Evolutionary conservation across 2,797 vertebrate genomes (phyloP).

Genomic region (Trichosurus vulpecula): DNA sequence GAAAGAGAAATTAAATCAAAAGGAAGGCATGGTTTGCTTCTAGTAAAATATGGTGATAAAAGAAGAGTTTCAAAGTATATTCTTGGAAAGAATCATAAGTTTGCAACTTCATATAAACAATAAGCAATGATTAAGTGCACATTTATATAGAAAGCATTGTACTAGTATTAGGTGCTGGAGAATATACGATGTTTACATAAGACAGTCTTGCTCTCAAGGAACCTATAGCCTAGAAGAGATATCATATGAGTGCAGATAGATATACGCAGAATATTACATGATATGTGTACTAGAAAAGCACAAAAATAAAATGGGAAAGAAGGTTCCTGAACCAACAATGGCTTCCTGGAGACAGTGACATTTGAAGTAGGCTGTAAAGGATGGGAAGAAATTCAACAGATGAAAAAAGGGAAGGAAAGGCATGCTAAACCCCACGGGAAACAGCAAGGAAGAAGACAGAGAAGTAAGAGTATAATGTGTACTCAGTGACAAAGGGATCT

Average conservation of each 20-base stretch:
- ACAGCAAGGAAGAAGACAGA: background rate
- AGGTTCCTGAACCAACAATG: background rate
- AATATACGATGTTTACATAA: background rate
- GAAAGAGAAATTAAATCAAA: conserved; percentile 55
- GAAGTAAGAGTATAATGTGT: background rate
- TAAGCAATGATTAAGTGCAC: background rate
- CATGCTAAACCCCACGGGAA: background rate
- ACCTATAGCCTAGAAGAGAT: background rate
- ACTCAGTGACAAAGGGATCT: background rate
- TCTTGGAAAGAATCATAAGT: conserved; percentile 36
- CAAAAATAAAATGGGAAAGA: background rate
- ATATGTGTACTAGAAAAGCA: background rate
- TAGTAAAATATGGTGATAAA: conserved; percentile 39
- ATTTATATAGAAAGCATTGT: background rate
- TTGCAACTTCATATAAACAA: background rate
- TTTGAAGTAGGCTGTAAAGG: background rate
- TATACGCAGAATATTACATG: background rate
- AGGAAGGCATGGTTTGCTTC: conserved; percentile 45
- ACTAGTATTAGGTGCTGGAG: background rate
- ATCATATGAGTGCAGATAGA: background rate
- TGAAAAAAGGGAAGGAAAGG: background rate
- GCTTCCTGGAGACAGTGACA: background rate
- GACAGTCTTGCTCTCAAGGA: background rate
- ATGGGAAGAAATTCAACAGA: background rate
- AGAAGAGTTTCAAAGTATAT: conserved; percentile 17